A percentile compares a stretch with the other conserved stretches of the same genome.
Conservation (phyloP, 2,888 invertebrate genomes). For the Drosophila ustulata region DNA sequence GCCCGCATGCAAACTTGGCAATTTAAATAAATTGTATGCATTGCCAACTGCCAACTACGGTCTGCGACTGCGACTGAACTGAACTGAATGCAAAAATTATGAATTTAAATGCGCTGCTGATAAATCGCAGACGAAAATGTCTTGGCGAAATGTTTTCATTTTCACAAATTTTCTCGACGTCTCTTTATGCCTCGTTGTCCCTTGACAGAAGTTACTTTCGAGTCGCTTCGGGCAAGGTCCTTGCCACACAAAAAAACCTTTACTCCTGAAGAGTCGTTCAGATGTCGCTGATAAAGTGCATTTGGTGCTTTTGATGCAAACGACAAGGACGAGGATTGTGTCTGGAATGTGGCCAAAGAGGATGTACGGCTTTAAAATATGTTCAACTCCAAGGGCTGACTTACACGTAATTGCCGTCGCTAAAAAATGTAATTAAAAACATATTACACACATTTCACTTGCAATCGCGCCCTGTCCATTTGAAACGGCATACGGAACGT, state of each 20-base stretch:
- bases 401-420: slow-evolving; percentile 18
- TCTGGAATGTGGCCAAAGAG: slow-evolving; percentile 20
- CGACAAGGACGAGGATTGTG: slow-evolving; percentile 44
- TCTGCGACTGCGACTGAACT: too few relatives aligned
- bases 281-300: slow-evolving; percentile 76
- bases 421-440: slow-evolving; percentile 69
- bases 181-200: background rate
- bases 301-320: slow-evolving; percentile 70
- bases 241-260: slow-evolving; percentile 1
- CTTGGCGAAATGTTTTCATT: slow-evolving; percentile 13
- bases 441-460: slow-evolving; percentile 56
- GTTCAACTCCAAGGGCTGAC: slow-evolving; percentile 12
- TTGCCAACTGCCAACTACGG: slow-evolving; percentile 24
- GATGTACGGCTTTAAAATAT: slow-evolving; percentile 36
- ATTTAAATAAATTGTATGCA: slow-evolving; percentile 75
- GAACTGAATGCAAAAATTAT: slow-evolving; percentile 68
- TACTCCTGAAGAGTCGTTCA: slow-evolving; percentile 7
- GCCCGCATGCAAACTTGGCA: slow-evolving; percentile 32
- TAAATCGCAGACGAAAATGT: slow-evolving; percentile 68
- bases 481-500: background rate
- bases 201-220: slow-evolving; percentile 10
- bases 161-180: background rate
- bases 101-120: slow-evolving; percentile 82
- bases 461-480: slow-evolving; percentile 17
- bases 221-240: slow-evolving; percentile 3